Conservation (phyloP, 1,140 invertebrate genomes). For the Proctacanthus coquilletti region DNA sequence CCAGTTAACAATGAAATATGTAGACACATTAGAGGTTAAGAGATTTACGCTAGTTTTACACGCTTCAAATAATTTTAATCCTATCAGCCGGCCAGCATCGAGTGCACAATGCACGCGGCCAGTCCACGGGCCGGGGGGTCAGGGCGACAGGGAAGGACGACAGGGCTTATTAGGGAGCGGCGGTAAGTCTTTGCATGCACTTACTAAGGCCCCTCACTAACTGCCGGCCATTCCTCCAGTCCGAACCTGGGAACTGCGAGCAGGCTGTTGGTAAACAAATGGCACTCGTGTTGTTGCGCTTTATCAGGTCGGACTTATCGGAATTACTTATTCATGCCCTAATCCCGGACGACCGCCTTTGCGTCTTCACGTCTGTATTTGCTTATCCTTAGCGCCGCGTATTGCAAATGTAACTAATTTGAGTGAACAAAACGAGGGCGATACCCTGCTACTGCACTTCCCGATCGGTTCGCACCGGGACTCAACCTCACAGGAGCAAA, state of each 20-base stretch:
- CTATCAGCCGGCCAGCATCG: not conserved
- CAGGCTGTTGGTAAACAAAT: not conserved
- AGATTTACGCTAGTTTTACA: conserved; percentile 1
- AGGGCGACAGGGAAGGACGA: too few relatives aligned
- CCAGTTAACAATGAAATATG: conserved; percentile 1
- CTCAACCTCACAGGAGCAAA: too few relatives aligned
- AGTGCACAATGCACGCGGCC: not conserved
- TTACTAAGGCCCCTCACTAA: not conserved
- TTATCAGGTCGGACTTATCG: not conserved
- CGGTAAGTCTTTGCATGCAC: not conserved
- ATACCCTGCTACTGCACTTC: too few relatives aligned
- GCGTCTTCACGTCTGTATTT: too few relatives aligned
- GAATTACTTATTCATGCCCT: not conserved
- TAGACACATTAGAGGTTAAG: conserved; percentile 1
- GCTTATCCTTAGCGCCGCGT: too few relatives aligned
- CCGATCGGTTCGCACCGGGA: too few relatives aligned
- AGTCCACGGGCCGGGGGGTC: not conserved
- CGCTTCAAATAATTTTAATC: conserved; percentile 1
- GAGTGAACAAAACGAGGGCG: too few relatives aligned
- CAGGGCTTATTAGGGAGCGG: too few relatives aligned
- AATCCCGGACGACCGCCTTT: too few relatives aligned
- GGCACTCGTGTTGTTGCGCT: not conserved
- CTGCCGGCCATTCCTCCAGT: not conserved
- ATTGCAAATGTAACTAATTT: too few relatives aligned
- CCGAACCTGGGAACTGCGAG: not conserved